Evolutionary conservation across 2,797 vertebrate species (phyloP).

Genomic region (Leontocebus nigricollis): DNA sequence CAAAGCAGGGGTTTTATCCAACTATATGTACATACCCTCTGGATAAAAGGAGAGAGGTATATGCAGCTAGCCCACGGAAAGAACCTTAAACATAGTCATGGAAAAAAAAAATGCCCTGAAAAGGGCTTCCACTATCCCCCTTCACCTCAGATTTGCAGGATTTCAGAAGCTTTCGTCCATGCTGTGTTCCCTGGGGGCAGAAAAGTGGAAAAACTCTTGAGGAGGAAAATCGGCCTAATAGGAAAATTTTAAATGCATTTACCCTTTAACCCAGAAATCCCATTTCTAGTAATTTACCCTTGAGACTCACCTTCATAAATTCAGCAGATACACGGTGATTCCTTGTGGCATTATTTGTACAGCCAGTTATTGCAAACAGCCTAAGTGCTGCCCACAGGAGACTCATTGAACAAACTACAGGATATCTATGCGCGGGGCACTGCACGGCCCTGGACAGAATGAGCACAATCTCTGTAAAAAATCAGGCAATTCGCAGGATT

Average conservation of each 20-base stretch:
- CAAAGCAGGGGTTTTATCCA: neutral
- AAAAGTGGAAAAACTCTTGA: neutral
- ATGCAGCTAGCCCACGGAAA: rapidly evolving
- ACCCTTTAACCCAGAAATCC: neutral
- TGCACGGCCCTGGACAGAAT: neutral
- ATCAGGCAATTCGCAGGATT: neutral
- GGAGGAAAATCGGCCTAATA: neutral
- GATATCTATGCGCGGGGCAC: rapidly evolving
- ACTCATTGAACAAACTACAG: too few relatives aligned
- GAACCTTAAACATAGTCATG: too few relatives aligned
- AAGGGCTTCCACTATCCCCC: rapidly evolving
- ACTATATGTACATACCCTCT: too few relatives aligned
- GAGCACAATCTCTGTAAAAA: neutral
- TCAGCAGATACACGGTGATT: neutral
- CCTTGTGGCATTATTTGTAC: neutral
- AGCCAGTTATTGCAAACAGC: neutral
- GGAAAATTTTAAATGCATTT: neutral
- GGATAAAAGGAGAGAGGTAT: too few relatives aligned
- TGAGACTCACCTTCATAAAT: neutral
- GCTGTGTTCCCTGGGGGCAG: neutral
- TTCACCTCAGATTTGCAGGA: too few relatives aligned
- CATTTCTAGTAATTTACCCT: too few relatives aligned
- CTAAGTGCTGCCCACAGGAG: neutral
- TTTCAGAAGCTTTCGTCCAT: too few relatives aligned
- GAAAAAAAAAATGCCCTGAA: neutral